These are phyloP conservation scores for Sternarchorhynchus goeldii DNA, from an alignment of 2,797 vertebrate genomes.

Conservation along the genomic window DNA sequence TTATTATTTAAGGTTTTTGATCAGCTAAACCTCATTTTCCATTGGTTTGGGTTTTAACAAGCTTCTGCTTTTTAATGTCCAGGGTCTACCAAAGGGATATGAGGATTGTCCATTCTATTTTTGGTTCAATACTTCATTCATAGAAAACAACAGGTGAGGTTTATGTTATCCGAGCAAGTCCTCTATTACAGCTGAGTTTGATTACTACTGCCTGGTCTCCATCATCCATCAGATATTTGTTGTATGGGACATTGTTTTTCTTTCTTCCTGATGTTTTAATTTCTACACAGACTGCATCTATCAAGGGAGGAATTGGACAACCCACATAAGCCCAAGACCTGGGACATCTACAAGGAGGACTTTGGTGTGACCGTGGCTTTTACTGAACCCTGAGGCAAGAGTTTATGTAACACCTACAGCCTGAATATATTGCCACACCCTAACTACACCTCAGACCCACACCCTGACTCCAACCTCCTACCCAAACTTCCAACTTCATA, in stretches of 20 bases:
- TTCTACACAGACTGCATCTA: slow-evolving; percentile 81
- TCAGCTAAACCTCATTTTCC: not conserved
- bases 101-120: slow-evolving; percentile 94
- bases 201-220: not conserved
- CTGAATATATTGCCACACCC: too few relatives aligned
- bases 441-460: too few relatives aligned
- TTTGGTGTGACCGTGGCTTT: slow-evolving; percentile 89
- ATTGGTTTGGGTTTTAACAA: not conserved
- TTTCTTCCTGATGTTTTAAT: not conserved
- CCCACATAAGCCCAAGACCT: slow-evolving; percentile 90
- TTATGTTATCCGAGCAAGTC: not conserved
- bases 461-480: too few relatives aligned
- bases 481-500: too few relatives aligned
- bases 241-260: not conserved
- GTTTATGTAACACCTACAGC: not conserved
- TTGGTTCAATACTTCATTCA: slow-evolving; percentile 95
- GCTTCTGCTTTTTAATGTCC: slow-evolving; percentile 5
- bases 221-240: not conserved
- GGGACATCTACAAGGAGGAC: slow-evolving; percentile 85
- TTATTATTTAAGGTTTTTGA: not conserved
- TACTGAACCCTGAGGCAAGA: slow-evolving; percentile 65
- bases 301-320: slow-evolving; percentile 91
- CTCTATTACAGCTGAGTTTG: not conserved
- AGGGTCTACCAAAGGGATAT: slow-evolving; percentile 91
- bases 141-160: slow-evolving; percentile 84